A percentile compares a stretch with the other conserved stretches of the same genome.
Conservation (phyloP, 2,888 invertebrate species). For the Aphodius sticticus region DNA sequence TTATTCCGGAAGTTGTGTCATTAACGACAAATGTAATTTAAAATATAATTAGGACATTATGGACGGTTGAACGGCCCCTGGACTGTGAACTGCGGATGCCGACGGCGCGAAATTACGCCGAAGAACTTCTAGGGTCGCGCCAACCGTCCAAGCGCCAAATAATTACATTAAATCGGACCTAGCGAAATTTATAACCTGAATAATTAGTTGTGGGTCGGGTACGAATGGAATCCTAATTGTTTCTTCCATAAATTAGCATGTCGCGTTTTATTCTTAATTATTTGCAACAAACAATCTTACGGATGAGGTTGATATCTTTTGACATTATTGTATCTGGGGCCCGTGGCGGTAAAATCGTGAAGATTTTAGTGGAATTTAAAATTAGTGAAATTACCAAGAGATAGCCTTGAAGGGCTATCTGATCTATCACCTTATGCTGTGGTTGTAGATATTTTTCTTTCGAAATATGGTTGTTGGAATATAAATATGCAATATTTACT, state of each 20-base stretch:
- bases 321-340: too few relatives aligned
- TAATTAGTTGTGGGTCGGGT: conserved; percentile 8
- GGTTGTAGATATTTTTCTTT: too few relatives aligned
- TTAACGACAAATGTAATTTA: conserved; percentile 26
- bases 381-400: too few relatives aligned
- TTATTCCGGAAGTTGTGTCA: conserved; percentile 22
- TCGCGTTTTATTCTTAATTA: background rate
- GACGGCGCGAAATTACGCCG: conserved; percentile 12
- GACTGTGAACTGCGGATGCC: background rate
- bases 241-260: background rate
- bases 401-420: too few relatives aligned
- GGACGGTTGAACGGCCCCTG: background rate
- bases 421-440: too few relatives aligned
- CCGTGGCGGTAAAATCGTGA: too few relatives aligned
- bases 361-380: too few relatives aligned
- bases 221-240: conserved; percentile 13
- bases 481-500: too few relatives aligned
- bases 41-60: conserved; percentile 25
- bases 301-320: too few relatives aligned
- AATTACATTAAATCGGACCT: conserved; percentile 22
- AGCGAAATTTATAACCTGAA: conserved; percentile 14
- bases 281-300: too few relatives aligned
- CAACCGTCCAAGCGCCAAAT: background rate
- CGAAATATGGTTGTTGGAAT: too few relatives aligned
- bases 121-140: conserved; percentile 7